Evolutionary conservation across 1,140 invertebrate genomes (phyloP).

Genomic region (Drosophila pseudoobscura): DNA sequence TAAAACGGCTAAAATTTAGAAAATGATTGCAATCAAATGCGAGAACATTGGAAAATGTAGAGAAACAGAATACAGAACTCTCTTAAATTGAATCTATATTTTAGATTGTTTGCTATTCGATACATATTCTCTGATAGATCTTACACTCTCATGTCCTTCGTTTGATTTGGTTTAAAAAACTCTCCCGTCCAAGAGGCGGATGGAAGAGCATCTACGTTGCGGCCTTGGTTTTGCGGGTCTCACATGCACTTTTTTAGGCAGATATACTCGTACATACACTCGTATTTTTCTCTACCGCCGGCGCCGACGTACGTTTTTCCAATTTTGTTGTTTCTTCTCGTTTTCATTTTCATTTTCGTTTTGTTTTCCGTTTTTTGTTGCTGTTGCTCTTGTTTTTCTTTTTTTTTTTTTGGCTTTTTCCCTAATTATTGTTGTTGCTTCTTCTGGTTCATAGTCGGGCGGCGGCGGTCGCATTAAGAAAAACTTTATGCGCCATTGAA

Average conservation of each 20-base stretch:
- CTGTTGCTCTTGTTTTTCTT: constrained; percentile 2
- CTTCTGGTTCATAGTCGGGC: constrained; percentile 72
- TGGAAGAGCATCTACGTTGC: too few species aligned
- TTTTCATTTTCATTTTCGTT: constrained; percentile 27
- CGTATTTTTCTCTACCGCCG: constrained; percentile 3
- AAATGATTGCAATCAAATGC: too few species aligned
- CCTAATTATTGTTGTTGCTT: constrained; percentile 78
- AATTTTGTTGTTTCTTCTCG: constrained; percentile 5
- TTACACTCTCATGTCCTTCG: too few species aligned
- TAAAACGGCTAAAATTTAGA: too few species aligned
- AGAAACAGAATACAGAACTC: too few species aligned
- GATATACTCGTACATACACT: not conserved
- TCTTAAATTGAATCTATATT: too few species aligned
- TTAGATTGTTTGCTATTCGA: too few species aligned
- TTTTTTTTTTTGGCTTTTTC: constrained; percentile 41
- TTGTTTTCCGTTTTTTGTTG: constrained; percentile 6
- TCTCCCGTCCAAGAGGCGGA: too few species aligned
- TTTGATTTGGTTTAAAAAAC: too few species aligned
- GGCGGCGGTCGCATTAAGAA: constrained; percentile 75
- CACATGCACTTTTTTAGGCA: constrained; percentile 7
- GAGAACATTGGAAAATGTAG: too few species aligned
- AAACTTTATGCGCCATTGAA: constrained; percentile 81
- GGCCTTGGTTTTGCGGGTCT: too few species aligned
- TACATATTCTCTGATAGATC: too few species aligned
- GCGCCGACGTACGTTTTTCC: constrained; percentile 20